phyloP scores from a whole-genome alignment of 2,888 invertebrate genomes.

The Cristatella mucedo region DNA sequence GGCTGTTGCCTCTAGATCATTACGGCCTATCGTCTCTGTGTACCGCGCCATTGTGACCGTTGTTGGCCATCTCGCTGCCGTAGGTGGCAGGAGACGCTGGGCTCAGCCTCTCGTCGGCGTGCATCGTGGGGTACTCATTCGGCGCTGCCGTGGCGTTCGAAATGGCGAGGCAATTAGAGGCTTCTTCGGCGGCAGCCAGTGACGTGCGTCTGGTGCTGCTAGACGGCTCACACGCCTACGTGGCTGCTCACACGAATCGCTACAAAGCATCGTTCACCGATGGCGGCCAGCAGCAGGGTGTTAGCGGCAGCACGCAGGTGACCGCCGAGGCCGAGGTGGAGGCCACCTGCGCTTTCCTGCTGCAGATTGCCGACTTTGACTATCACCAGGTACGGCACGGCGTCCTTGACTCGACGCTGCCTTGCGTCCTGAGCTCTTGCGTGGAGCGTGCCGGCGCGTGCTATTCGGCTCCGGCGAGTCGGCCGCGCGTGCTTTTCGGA shows the following conservation, averaged over 20 bases:
- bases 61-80: too few species aligned
- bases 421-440: neutral
- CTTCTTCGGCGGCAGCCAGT: slow-evolving; percentile 14
- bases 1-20: too few species aligned
- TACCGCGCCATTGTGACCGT: too few species aligned
- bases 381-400: slow-evolving; percentile 18
- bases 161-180: slow-evolving; percentile 70
- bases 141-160: slow-evolving; percentile 87
- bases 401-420: neutral
- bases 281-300: slow-evolving; percentile 18
- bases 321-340: slow-evolving; percentile 19
- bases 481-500: too few species aligned
- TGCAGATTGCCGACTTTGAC: slow-evolving; percentile 20
- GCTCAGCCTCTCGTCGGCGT: too few species aligned
- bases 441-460: too few species aligned
- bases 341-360: slow-evolving; percentile 20
- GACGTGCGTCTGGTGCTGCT: slow-evolving; percentile 52
- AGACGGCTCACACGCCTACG: slow-evolving; percentile 54
- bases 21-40: too few species aligned
- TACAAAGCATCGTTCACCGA: slow-evolving; percentile 19
- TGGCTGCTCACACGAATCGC: slow-evolving; percentile 36
- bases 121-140: slow-evolving; percentile 82
- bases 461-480: too few species aligned
- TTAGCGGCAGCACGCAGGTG: slow-evolving; percentile 17
- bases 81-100: too few species aligned